These are phyloP conservation scores for Sakesphorus luctuosus DNA, from an alignment of 2,113 vertebrate genomes.

Conservation along the genomic window DNA sequence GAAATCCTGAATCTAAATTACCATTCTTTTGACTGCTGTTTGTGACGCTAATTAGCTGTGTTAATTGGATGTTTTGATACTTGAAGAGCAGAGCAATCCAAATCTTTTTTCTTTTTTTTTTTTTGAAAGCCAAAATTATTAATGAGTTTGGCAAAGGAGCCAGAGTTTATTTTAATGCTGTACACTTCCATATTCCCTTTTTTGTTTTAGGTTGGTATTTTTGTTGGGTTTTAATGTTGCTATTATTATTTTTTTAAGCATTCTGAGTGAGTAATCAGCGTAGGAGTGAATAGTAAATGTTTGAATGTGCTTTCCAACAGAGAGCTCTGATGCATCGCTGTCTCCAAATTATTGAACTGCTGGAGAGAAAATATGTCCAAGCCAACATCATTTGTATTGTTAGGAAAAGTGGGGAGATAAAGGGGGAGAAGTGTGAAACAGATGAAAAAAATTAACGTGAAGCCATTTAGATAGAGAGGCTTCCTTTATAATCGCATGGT, in stretches of 20 bases:
- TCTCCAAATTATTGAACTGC: constrained; percentile 76
- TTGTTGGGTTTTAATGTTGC: constrained; percentile 61
- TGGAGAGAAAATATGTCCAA: constrained; percentile 66
- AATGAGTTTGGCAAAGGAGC: constrained; percentile 75
- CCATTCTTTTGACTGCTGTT: constrained; percentile 85
- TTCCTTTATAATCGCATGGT: not conserved
- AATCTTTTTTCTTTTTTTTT: constrained; percentile 28
- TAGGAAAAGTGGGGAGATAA: constrained; percentile 28
- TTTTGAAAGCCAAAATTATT: constrained; percentile 81
- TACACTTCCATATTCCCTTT: constrained; percentile 35
- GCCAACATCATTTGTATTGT: constrained; percentile 61
- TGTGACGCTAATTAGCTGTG: constrained; percentile 94
- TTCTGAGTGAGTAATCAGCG: constrained; percentile 70
- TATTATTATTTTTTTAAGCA: constrained; percentile 72
- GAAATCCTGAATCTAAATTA: constrained; percentile 82
- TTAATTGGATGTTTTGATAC: constrained; percentile 95
- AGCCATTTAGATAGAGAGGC: constrained; percentile 24
- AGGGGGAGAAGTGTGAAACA: constrained; percentile 7
- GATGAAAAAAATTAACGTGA: constrained; percentile 46
- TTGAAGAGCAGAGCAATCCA: constrained; percentile 84
- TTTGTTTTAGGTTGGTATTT: constrained; percentile 52
- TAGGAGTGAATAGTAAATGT: constrained; percentile 73
- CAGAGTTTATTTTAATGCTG: constrained; percentile 63
- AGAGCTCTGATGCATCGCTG: constrained; percentile 70
- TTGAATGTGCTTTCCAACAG: constrained; percentile 72